Evolutionary conservation across 2,888 invertebrate genomes (phyloP).

Genomic region (Pseudolycoriella hygida): DNA sequence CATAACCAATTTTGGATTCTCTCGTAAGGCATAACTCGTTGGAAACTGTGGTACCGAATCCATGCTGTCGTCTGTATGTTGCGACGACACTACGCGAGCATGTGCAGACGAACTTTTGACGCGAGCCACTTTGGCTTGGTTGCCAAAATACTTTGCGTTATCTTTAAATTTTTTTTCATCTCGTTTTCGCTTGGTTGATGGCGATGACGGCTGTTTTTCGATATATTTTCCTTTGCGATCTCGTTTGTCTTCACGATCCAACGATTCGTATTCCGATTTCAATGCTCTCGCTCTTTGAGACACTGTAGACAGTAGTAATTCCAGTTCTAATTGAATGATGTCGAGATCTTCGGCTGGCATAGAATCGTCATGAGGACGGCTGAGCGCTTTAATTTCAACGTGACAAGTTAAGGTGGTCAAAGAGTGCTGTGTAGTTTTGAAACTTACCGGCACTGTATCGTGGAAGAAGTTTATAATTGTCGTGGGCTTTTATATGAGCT

Average conservation of each 20-base stretch:
- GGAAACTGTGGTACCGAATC: constrained; percentile 23
- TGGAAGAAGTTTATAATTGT: constrained; percentile 47
- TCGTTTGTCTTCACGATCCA: constrained; percentile 41
- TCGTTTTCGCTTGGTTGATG: constrained; percentile 22
- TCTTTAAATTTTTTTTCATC: constrained; percentile 37
- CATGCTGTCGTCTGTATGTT: constrained; percentile 28
- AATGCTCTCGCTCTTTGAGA: constrained; percentile 63
- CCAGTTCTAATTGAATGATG: constrained; percentile 69
- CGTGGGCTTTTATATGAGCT: constrained; percentile 46
- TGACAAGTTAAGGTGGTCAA: background rate
- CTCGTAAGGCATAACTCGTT: constrained; percentile 24
- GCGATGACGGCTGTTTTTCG: constrained; percentile 11
- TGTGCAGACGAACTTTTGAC: constrained; percentile 32
- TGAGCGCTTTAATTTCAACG: constrained; percentile 31
- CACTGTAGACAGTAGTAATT: constrained; percentile 65
- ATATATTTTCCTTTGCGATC: constrained; percentile 18
- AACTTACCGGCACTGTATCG: constrained; percentile 36
- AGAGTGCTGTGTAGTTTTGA: too few species aligned
- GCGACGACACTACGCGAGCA: constrained; percentile 26
- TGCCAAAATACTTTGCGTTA: constrained; percentile 27
- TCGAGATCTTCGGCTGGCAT: constrained; percentile 81
- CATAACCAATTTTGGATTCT: constrained; percentile 46
- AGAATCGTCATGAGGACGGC: constrained; percentile 51
- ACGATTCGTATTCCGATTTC: constrained; percentile 53
- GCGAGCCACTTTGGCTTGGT: constrained; percentile 40